These are phyloP conservation scores for Lateolabrax maculatus DNA, from an alignment of 2,797 vertebrate genomes.

Conservation along the genomic window DNA sequence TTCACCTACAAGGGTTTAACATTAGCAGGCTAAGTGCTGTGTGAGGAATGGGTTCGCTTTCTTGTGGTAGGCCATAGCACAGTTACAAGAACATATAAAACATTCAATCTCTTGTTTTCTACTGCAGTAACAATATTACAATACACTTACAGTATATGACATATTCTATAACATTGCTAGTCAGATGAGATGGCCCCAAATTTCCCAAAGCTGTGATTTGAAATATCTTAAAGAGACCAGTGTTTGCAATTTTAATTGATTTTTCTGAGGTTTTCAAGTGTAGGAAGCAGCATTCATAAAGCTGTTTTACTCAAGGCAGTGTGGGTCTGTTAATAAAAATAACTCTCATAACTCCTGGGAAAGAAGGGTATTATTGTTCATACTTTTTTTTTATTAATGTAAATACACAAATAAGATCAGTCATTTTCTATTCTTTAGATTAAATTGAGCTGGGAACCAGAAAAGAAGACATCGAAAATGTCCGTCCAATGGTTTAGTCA, in stretches of 20 bases:
- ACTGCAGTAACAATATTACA: neutral
- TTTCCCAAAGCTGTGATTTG: neutral
- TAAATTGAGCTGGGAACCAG: constrained; percentile 55
- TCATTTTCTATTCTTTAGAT: constrained; percentile 68
- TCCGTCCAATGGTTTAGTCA: constrained; percentile 71
- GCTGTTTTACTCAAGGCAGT: neutral
- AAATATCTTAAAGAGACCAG: neutral
- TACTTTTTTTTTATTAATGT: neutral
- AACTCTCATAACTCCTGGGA: neutral
- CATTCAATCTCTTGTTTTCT: neutral
- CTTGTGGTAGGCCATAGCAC: neutral
- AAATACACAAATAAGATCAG: neutral
- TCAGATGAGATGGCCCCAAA: neutral
- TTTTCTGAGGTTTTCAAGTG: neutral
- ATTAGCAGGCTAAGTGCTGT: neutral
- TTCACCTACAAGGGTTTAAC: neutral
- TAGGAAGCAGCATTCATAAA: neutral
- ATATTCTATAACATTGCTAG: neutral
- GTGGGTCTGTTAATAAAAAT: neutral
- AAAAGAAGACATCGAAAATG: constrained; percentile 31
- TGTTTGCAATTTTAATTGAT: constrained; percentile 7
- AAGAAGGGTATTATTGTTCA: neutral
- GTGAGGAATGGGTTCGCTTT: neutral
- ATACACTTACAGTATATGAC: neutral
- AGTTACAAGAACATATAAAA: neutral